Base-by-base conservation (phyloP, 2,888 invertebrate species). In the Taenaris catops region DNA sequence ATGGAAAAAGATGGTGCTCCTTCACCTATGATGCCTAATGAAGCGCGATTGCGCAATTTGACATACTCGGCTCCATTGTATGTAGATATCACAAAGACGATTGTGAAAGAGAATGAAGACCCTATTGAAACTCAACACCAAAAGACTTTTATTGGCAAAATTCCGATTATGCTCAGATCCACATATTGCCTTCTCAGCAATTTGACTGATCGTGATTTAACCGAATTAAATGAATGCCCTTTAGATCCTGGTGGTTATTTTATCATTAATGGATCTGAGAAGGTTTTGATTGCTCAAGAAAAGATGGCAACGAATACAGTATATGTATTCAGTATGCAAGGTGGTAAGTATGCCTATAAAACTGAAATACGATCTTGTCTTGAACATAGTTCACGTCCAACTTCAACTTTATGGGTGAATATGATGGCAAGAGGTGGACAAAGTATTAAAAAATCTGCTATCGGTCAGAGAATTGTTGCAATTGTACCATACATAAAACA, bases 221-320 rank as follows among this genome's bases (percentile, higher is more conserved):
- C 98, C 26, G 99, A 99, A 84, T 91, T 99, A 56, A 99, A 99
- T 72, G 99, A 99, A 79, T 99, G 99, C 57, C 99, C 99, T 0
- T 88, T 99, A 25, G 99, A 99, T 89, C 99, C 99, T 23, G 99
- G 99, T 50, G 99, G 99, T 41, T 99, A 99, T 75, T 99, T 99
- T 62, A 97, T 99, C 51, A 99, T 99, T 46, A 99, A 99, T 70
- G 99, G 99, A 1, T 99, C 99, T 3, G 99, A 99, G 81, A 98
- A 98, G 76, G 95, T 99, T 1, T 86, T 99, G 16, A 99, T 99
- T 70, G 99, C 99, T 0, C 99, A 99, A 75, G 99, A 99, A 71
- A 99, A 99, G 86, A 99, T 99, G 99, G 99, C 99, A 3, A 99
- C 99, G 3, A 99, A 99, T 69, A 99, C 99, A 25, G 99, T 99